Base-by-base conservation (phyloP, 2,113 vertebrate species). In the Cavia aperea region DNA sequence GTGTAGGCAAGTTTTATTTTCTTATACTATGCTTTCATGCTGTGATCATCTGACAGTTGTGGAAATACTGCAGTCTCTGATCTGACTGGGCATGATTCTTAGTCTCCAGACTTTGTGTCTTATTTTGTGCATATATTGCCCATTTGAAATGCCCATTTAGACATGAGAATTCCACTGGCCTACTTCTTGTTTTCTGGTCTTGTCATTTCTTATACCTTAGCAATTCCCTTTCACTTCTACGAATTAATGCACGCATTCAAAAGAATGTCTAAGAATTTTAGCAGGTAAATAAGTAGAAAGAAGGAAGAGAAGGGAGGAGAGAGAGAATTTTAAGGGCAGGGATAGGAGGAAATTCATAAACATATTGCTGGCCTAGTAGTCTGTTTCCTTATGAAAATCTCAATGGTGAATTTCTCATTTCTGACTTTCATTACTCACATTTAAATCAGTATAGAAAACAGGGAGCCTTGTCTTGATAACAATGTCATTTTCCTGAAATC, bases 291-390 rank as follows among this genome's bases (percentile, higher is more conserved):
- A 84, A 26, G 29, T 33, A 24, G n/a, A 62, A 73, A 31, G 31
- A 77, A 90, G 21, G 79, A 89, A 82, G 51, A 18, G 58, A 29
- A 43, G n/a, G 31, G 49, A 65, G 19, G 12, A 72, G 16, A 36
- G 19, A 39, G 29, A 60, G 46, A 63, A 11, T 29, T 31, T 11
- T 72, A 31, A 33, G 26, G 43, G 43, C 29, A 62, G 1, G 7
- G 29, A 10, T 13, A 43, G 16, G 7, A 7, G 8, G 23, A 63
- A 51, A 1, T 1, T 1, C 2, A 23, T 0, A 31, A 7, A 43
- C 36, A 2, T 9, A 23, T 3, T 46, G 16, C 24, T n/a, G 72
- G 26, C 7, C 92, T 39, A 5, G 4, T 19, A 66, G 24, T 8
- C 24, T 31, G 78, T 77, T 72, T 66, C 49, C 16, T 4, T 12